Evolutionary conservation across 2,888 invertebrate species (phyloP), one percentile per base, ranked within the genome.

Genomic region (Drosophila borborema): DNA sequence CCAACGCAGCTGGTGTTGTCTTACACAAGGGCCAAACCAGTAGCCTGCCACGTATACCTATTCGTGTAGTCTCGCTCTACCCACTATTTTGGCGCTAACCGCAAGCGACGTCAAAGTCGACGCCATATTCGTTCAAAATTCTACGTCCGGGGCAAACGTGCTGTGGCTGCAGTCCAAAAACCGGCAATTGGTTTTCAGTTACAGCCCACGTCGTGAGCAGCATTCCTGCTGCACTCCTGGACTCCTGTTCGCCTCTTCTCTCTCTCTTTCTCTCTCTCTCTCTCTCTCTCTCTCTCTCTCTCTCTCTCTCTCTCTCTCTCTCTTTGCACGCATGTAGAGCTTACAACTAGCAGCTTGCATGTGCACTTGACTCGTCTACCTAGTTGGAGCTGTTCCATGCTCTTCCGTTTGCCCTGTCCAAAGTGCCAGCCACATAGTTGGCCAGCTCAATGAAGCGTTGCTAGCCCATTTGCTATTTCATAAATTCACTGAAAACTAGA

Each of bases 1-100:
- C 69, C 66, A 82, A 74, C 77, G 80, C 86, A 86, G 82, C 86
- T 86, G 82, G 82, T 82, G 77, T 86, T 86, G 83, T 72, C 82
- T 82, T 81, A 71, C 80, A 65, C 45, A 14, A 43, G 51, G 49
- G 36, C 23, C 54, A 12, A 28, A 36, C 49, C 64, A 40, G 9
- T 16, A 31, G 14, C 28, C 9, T n/a, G 6, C 14, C 9, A 12
- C 58, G n/a, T 28, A 31, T 16, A 46, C 7, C 48, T 16, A 28
- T 28, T 48, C 38, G 12, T 40, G 12, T 20, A 12, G 6, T 9
- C 54, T 9, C 20, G 36, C 45, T 20, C n/a, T n/a, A 9, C 4
- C 41, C 45, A 1, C 31, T 58, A 28, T 23, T 45, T 46, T 36
- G 23, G 38, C 31, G 41, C 67, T 62, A 80, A 70, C 80, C 75